A percentile compares a stretch with the other conserved stretches of the same genome.
Evolutionary conservation across 2,797 vertebrate species (phyloP).

Genomic region (Mormyrus hasselquistii): DNA sequence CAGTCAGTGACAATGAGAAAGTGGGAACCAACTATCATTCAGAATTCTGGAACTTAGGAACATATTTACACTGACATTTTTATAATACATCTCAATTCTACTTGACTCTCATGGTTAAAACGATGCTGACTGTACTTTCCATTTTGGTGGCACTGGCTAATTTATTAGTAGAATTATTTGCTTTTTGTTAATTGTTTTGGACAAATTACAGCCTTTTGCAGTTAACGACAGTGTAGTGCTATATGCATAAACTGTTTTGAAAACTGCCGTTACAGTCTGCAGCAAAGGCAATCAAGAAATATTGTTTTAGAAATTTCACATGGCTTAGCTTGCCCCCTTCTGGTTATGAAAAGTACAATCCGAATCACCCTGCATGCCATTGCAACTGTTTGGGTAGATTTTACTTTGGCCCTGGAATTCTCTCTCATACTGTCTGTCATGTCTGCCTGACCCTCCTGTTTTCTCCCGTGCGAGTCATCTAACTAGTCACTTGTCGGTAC

Average conservation of each 20-base stretch:
- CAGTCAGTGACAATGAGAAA: neutral
- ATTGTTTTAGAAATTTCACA: neutral
- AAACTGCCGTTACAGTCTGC: neutral
- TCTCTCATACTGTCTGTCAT: neutral
- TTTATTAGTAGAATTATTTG: neutral
- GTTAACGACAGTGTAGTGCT: neutral
- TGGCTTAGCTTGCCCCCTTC: neutral
- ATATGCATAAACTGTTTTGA: neutral
- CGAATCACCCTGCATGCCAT: neutral
- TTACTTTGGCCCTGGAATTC: neutral
- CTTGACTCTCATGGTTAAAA: neutral
- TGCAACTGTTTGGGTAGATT: neutral
- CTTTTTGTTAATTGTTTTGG: neutral
- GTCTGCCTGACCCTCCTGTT: neutral
- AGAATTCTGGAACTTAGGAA: neutral
- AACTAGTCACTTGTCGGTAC: neutral
- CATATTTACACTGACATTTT: neutral
- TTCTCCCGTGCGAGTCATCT: neutral
- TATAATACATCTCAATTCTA: neutral
- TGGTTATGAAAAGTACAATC: neutral
- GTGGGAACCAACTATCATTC: neutral
- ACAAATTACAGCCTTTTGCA: neutral
- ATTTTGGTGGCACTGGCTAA: neutral
- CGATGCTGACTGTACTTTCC: neutral
- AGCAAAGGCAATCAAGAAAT: neutral